Percentiles rank a stretch among this genome's conserved stretches.
Conservation (phyloP, 2,888 invertebrate species). For the Clusia tigrina region DNA sequence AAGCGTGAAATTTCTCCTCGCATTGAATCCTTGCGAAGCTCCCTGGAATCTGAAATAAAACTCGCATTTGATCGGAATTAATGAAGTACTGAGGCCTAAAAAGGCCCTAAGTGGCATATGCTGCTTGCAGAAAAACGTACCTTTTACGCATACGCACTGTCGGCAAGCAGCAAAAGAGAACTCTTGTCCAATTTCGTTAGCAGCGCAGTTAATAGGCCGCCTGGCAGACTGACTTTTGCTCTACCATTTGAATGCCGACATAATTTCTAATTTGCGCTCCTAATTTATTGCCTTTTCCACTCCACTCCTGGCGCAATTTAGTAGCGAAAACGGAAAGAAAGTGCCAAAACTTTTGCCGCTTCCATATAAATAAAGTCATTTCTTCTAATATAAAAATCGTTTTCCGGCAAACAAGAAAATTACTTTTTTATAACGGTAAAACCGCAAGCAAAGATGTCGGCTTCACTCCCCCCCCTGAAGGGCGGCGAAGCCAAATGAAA, state of each 20-base stretch:
- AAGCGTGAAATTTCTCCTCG: too few relatives aligned
- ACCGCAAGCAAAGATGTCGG: conserved; percentile 32
- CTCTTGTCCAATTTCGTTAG: too few relatives aligned
- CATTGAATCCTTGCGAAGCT: too few relatives aligned
- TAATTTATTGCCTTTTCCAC: conserved; percentile 56
- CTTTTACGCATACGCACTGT: too few relatives aligned
- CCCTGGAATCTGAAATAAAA: too few relatives aligned
- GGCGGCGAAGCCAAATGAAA: conserved; percentile 11
- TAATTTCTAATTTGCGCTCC: conserved; percentile 63
- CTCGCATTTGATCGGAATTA: too few relatives aligned
- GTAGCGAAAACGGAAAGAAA: conserved; percentile 36
- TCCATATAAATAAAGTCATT: conserved; percentile 62
- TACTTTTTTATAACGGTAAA: conserved; percentile 52
- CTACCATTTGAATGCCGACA: conserved; percentile 60
- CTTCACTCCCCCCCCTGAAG: conserved; percentile 30
- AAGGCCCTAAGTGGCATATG: too few relatives aligned
- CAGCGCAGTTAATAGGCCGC: conserved; percentile 9
- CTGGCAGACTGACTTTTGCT: not conserved
- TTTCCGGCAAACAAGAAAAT: conserved; percentile 56
- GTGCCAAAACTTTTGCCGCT: conserved; percentile 51
- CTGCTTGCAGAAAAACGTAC: too few relatives aligned
- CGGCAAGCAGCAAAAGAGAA: too few relatives aligned
- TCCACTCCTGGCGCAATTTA: not conserved
- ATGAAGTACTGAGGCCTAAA: too few relatives aligned
- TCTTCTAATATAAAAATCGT: conserved; percentile 64